phyloP scores from a whole-genome alignment of 2,113 vertebrate genomes.

The Thamnophis sirtalis region DNA sequence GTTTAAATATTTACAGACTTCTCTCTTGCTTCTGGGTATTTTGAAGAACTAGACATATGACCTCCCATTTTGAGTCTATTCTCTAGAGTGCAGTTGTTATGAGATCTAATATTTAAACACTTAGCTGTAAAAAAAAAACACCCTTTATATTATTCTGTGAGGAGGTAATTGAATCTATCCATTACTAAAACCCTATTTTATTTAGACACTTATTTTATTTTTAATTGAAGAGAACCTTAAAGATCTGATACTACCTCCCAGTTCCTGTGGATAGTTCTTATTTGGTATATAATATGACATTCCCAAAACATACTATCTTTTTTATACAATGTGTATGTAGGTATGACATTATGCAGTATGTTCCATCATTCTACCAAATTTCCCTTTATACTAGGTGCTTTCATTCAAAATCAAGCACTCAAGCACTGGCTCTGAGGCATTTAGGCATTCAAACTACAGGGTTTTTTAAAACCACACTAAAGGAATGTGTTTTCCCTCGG shows the following conservation, averaged over 20 bases:
- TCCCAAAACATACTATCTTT: not conserved
- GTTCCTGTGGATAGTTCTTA: not conserved
- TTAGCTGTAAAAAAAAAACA: not conserved
- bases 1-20: not conserved
- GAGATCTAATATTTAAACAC: not conserved
- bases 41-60: not conserved
- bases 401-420: not conserved
- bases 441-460: not conserved
- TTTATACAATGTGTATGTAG: not conserved
- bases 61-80: not conserved
- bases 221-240: not conserved
- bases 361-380: not conserved
- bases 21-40: not conserved
- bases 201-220: not conserved
- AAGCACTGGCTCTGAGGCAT: not conserved
- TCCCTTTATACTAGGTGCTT: not conserved
- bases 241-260: not conserved
- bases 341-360: not conserved
- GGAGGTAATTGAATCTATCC: not conserved
- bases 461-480: not conserved
- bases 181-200: not conserved
- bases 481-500: not conserved
- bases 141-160: not conserved
- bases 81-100: not conserved
- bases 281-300: not conserved